A percentile compares a stretch with the other conserved stretches of the same genome.
Conservation (phyloP, 2,797 vertebrate genomes). For the Gymnoscopelus microlampas region DNA sequence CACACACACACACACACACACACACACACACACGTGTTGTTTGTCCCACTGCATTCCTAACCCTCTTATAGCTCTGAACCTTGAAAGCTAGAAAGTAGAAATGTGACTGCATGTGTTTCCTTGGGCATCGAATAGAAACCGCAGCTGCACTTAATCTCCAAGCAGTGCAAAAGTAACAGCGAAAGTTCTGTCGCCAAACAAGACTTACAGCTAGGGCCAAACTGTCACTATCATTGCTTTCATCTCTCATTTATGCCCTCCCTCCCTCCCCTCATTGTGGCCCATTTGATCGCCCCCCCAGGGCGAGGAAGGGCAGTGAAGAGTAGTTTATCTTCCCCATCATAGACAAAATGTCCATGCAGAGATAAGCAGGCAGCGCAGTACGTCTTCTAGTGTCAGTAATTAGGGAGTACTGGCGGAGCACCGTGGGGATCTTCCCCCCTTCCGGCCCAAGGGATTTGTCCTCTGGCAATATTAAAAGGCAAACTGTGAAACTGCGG, state of each 20-base stretch:
- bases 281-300: slow-evolving; percentile 1
- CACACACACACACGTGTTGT: slow-evolving; percentile 25
- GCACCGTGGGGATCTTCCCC: slow-evolving; percentile 62
- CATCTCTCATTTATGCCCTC: slow-evolving; percentile 31
- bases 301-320: slow-evolving; percentile 24
- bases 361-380: slow-evolving; percentile 58
- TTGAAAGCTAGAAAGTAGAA: slow-evolving; percentile 46
- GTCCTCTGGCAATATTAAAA: slow-evolving; percentile 75
- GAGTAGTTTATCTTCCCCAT: slow-evolving; percentile 62
- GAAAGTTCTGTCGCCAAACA: slow-evolving; percentile 41
- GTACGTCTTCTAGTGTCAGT: slow-evolving; percentile 72
- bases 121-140: slow-evolving; percentile 58
- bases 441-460: slow-evolving; percentile 70
- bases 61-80: slow-evolving; percentile 58
- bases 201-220: slow-evolving; percentile 40
- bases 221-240: slow-evolving; percentile 39
- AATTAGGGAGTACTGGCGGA: slow-evolving; percentile 74
- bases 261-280: slow-evolving; percentile 15
- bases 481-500: slow-evolving; percentile 61
- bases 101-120: slow-evolving; percentile 64
- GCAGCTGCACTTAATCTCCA: slow-evolving; percentile 54
- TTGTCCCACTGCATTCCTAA: slow-evolving; percentile 53
- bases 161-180: slow-evolving; percentile 48
- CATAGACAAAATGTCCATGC: slow-evolving; percentile 48
- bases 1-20: slow-evolving; percentile 8